Evolutionary conservation across 2,113 vertebrate species (phyloP).

Genomic region (Bombycilla garrulus): DNA sequence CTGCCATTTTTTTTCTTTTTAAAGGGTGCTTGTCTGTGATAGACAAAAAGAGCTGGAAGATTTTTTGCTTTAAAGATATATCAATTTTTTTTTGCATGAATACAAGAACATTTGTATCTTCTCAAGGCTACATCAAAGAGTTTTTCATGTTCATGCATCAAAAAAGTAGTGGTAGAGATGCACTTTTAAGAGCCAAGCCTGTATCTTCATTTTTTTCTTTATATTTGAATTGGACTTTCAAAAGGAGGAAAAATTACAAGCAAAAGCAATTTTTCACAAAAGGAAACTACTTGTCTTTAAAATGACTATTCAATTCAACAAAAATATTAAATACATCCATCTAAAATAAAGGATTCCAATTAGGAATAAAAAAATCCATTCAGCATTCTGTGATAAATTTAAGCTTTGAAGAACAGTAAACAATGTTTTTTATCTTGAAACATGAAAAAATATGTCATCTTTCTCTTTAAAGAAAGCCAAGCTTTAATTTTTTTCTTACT

Average conservation of each 20-base stretch:
- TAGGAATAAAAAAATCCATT: background rate
- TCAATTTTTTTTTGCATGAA: slow-evolving; percentile 20
- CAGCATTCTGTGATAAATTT: background rate
- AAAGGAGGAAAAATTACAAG: background rate
- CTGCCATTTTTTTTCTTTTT: background rate
- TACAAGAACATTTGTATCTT: slow-evolving; percentile 28
- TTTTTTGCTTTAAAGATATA: slow-evolving; percentile 54
- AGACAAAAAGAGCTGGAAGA: background rate
- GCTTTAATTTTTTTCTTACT: background rate
- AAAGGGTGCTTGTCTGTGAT: background rate
- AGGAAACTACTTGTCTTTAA: background rate
- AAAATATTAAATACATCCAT: background rate
- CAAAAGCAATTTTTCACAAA: background rate
- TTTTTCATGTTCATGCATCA: background rate
- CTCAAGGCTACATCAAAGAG: slow-evolving; percentile 59
- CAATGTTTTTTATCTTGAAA: background rate
- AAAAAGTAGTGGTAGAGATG: slow-evolving; percentile 6
- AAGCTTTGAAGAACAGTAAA: background rate
- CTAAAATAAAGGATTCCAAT: background rate
- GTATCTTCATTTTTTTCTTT: background rate
- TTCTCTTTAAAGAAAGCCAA: background rate
- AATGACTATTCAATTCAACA: background rate
- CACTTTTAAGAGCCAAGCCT: background rate
- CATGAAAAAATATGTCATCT: background rate
- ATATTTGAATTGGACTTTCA: background rate